Evolutionary conservation across 2,888 invertebrate species (phyloP).

Genomic region (Harmothoe impar): DNA sequence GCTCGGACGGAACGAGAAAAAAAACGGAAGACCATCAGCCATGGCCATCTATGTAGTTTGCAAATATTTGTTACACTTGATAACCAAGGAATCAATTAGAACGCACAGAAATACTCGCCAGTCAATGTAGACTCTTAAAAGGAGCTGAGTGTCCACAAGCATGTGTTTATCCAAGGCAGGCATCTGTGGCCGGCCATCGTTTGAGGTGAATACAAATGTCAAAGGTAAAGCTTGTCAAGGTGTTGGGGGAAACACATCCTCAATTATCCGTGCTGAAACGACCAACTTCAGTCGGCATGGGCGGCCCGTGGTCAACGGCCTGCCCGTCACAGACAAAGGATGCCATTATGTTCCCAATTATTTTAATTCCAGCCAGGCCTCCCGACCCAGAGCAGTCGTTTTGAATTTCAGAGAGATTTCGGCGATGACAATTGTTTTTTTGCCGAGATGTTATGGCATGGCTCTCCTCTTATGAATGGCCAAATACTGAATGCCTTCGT

Average conservation of each 20-base stretch:
- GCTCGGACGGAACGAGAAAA: too few relatives aligned
- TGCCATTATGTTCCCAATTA: background rate
- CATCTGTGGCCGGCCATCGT: background rate
- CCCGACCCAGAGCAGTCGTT: background rate
- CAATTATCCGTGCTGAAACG: background rate
- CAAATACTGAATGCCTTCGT: too few relatives aligned
- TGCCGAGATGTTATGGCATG: background rate
- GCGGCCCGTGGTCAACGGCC: background rate
- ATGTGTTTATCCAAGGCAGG: constrained; percentile 7
- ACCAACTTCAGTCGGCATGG: background rate
- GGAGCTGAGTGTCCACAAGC: background rate
- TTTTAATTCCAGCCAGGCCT: background rate
- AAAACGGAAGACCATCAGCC: too few relatives aligned
- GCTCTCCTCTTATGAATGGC: too few relatives aligned
- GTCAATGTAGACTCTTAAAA: background rate
- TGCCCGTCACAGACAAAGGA: background rate
- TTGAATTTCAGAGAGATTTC: background rate
- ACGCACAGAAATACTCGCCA: background rate
- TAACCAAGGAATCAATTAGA: background rate
- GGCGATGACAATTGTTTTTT: background rate
- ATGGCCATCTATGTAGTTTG: background rate
- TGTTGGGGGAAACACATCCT: background rate
- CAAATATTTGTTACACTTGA: constrained; percentile 11
- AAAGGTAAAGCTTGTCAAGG: background rate
- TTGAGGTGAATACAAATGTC: constrained; percentile 32